phyloP scores from a whole-genome alignment of 1,140 invertebrate species.

The Drosophila kurseongensis region DNA sequence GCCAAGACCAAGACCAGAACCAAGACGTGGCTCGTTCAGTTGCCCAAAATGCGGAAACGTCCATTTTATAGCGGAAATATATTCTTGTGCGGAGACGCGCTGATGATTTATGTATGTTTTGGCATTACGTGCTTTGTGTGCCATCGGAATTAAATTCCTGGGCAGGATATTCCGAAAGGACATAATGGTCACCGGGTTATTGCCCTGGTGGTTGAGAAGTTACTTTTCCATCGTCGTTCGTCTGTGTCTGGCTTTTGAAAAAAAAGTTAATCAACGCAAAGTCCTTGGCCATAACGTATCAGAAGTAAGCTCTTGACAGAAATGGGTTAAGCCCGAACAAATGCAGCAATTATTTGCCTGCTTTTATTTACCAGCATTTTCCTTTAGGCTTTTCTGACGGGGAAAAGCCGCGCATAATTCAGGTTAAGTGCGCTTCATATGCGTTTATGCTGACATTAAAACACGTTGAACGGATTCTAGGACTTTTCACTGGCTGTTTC shows the following conservation, averaged over 20 bases:
- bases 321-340: slow-evolving; percentile 76
- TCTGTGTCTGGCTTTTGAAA: slow-evolving; percentile 29
- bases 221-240: neutral
- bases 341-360: slow-evolving; percentile 77
- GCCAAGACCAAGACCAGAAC: slow-evolving; percentile 3
- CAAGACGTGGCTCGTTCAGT: slow-evolving; percentile 26
- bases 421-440: slow-evolving; percentile 76
- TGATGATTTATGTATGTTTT: slow-evolving; percentile 81
- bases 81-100: slow-evolving; percentile 78
- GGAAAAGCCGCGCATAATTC: slow-evolving; percentile 56
- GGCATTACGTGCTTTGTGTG: slow-evolving; percentile 73
- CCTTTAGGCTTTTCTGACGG: slow-evolving; percentile 9
- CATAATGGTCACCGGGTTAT: slow-evolving; percentile 8
- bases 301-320: slow-evolving; percentile 43
- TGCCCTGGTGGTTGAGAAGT: neutral
- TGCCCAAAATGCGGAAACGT: slow-evolving; percentile 76
- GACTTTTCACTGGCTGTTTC: slow-evolving; percentile 13
- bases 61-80: slow-evolving; percentile 83
- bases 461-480: slow-evolving; percentile 36
- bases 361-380: slow-evolving; percentile 62
- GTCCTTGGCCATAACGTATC: slow-evolving; percentile 18
- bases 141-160: slow-evolving; percentile 66
- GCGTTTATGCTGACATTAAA: slow-evolving; percentile 81
- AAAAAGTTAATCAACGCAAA: slow-evolving; percentile 37
- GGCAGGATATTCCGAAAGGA: slow-evolving; percentile 1